Evolutionary conservation across 2,888 invertebrate genomes (phyloP).

Genomic region (Caenorhabditis auriculariae): DNA sequence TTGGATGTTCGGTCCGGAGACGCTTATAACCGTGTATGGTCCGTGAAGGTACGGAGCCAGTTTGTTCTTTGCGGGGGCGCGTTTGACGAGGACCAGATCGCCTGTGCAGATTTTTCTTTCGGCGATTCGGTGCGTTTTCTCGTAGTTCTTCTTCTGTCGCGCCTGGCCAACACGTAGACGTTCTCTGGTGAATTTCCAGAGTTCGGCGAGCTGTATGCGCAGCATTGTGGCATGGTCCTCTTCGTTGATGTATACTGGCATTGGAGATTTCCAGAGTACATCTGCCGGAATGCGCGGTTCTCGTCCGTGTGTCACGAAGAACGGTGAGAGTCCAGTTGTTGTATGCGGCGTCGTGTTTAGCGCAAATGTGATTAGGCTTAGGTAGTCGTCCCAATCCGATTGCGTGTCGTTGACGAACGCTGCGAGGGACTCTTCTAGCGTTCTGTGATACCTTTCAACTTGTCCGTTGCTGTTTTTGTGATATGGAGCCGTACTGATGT

Average conservation of each 20-base stretch:
- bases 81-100: background rate
- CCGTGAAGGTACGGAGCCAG: background rate
- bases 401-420: constrained; percentile 1
- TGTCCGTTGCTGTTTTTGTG: constrained; percentile 28
- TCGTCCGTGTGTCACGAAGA: constrained; percentile 3
- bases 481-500: constrained; percentile 11
- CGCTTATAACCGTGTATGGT: constrained; percentile 1
- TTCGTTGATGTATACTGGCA: too few relatives aligned
- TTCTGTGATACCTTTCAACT: constrained; percentile 21
- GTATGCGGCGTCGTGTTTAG: constrained; percentile 16
- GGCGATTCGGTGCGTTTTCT: background rate
- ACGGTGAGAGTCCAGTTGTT: constrained; percentile 12
- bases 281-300: constrained; percentile 3
- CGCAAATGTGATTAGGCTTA: constrained; percentile 10
- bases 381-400: constrained; percentile 21
- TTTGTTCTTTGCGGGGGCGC: constrained; percentile 3
- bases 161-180: background rate
- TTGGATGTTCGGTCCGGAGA: background rate
- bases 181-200: background rate
- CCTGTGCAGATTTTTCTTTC: background rate
- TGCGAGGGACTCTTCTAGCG: constrained; percentile 14
- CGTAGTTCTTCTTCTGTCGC: background rate
- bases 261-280: too few relatives aligned
- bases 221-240: background rate
- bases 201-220: background rate